These are phyloP conservation scores for Bombus fervidus DNA, from an alignment of 1,140 invertebrate species.

Conservation along the genomic window DNA sequence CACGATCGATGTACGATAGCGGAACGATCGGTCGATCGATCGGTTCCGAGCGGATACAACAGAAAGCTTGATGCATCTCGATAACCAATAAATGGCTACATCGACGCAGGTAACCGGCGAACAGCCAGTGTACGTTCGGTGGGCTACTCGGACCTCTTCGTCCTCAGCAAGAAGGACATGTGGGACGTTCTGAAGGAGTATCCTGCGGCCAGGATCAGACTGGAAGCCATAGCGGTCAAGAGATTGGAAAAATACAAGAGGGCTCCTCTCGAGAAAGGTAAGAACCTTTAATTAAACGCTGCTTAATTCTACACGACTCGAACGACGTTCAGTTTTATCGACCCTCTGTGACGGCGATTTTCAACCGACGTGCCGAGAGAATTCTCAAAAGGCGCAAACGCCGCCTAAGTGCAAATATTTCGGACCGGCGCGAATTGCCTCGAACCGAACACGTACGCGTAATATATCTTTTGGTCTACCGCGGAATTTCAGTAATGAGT, in stretches of 20 bases:
- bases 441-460: too few relatives aligned
- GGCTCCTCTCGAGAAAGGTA: conserved; percentile 95
- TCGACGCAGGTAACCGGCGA: conserved; percentile 93
- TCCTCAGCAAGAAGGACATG: conserved; percentile 99
- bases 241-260: conserved; percentile 97
- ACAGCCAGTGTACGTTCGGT: conserved; percentile 98
- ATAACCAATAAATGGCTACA: conserved; percentile 83
- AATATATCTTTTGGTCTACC: accelerated
- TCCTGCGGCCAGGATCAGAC: conserved; percentile 95
- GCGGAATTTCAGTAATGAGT: too few relatives aligned
- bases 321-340: neutral
- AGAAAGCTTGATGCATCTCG: conserved; percentile 72
- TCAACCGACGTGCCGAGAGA: too few relatives aligned
- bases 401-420: too few relatives aligned
- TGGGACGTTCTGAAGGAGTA: conserved; percentile 99
- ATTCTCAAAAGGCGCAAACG: too few relatives aligned
- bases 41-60: conserved; percentile 56
- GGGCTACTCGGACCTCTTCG: conserved; percentile 99
- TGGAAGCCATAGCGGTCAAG: conserved; percentile 99
- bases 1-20: neutral
- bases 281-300: conserved; percentile 31
- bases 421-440: too few relatives aligned
- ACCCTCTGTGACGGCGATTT: too few relatives aligned
- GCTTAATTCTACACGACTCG: neutral
- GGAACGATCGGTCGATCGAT: conserved; percentile 45